A percentile compares a stretch with the other conserved stretches of the same genome.
Evolutionary conservation across 2,113 vertebrate species (phyloP).

Genomic region (Rhegmatorhina hoffmannsi): DNA sequence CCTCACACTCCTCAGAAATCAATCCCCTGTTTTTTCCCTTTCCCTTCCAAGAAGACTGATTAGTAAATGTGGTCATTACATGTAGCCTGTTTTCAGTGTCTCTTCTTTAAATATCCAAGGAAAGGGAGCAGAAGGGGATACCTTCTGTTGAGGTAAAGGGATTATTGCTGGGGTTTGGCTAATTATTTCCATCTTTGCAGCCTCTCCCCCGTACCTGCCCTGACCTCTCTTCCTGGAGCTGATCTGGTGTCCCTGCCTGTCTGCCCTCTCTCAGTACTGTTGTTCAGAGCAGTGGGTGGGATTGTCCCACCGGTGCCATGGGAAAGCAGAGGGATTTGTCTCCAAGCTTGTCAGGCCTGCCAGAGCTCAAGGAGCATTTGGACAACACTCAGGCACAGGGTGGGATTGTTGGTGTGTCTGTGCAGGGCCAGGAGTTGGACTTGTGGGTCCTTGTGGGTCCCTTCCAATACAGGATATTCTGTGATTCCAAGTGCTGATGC

Average conservation of each 20-base stretch:
- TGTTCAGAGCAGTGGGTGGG: neutral
- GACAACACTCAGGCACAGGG: neutral
- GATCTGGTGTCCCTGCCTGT: neutral
- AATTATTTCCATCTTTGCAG: constrained; percentile 25
- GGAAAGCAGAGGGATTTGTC: neutral
- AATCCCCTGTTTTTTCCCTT: neutral
- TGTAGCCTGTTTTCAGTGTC: neutral
- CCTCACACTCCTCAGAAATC: neutral
- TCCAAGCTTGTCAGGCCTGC: neutral
- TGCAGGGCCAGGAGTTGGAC: neutral
- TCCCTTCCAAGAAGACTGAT: neutral
- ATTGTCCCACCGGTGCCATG: rapidly evolving
- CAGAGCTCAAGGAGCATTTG: neutral
- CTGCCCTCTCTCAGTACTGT: neutral
- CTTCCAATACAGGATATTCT: neutral
- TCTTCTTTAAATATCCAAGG: neutral
- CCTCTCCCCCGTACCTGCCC: neutral
- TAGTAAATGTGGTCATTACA: neutral
- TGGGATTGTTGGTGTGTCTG: neutral
- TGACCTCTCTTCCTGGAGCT: neutral
- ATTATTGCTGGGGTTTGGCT: neutral
- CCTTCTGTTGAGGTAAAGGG: neutral
- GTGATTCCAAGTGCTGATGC: rapidly evolving
- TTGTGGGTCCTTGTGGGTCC: rapidly evolving
- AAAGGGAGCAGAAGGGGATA: neutral